These are phyloP conservation scores for Papilio polyxenes DNA, from an alignment of 1,140 invertebrate genomes.

Conservation along the genomic window DNA sequence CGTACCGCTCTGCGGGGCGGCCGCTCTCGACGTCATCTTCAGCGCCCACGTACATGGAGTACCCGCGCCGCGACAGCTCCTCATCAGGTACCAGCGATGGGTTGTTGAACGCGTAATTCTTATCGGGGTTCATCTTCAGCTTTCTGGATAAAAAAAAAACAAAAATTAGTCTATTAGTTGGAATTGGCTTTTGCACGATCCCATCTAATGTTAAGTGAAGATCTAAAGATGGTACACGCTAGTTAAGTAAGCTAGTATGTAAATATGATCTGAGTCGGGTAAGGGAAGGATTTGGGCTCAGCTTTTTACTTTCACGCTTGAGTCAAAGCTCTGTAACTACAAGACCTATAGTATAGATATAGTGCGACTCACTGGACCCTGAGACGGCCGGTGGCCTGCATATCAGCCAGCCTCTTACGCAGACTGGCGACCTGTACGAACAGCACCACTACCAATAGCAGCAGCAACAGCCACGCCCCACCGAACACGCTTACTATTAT, in stretches of 20 bases:
- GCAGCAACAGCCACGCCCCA: slow-evolving; percentile 54
- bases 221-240: no score
- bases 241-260: no score
- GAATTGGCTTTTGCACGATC: neutral
- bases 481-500: slow-evolving; percentile 64
- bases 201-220: no score
- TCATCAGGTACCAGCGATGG: slow-evolving; percentile 67
- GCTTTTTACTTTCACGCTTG: no score
- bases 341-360: neutral
- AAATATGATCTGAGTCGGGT: no score
- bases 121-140: slow-evolving; percentile 62
- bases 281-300: no score
- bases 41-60: slow-evolving; percentile 69
- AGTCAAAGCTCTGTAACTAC: neutral
- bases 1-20: slow-evolving; percentile 66
- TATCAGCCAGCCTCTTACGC: slow-evolving; percentile 53
- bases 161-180: neutral
- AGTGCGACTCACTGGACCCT: slow-evolving; percentile 60
- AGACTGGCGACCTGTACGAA: slow-evolving; percentile 55
- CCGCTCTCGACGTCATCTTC: slow-evolving; percentile 65
- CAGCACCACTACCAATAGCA: slow-evolving; percentile 51
- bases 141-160: slow-evolving; percentile 59
- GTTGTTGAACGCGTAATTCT: slow-evolving; percentile 74
- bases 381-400: slow-evolving; percentile 55
- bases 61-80: slow-evolving; percentile 70